These are phyloP conservation scores for Nomada lathburiana DNA, from an alignment of 2,888 invertebrate genomes.

Conservation along the genomic window DNA sequence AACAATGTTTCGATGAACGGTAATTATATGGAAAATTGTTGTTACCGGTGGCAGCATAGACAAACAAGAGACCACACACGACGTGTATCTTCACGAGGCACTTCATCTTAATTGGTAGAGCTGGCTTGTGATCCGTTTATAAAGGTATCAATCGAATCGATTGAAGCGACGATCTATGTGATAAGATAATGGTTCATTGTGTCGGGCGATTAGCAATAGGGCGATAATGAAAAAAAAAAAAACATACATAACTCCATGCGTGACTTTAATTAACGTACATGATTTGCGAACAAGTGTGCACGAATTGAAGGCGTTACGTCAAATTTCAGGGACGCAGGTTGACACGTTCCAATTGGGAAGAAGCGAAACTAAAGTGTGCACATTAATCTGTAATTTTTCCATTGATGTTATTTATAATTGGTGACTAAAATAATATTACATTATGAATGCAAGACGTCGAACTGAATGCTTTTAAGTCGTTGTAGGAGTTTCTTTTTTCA, in stretches of 20 bases:
- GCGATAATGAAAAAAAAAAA: constrained; percentile 3
- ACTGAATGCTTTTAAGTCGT: too few species aligned
- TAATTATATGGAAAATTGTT: constrained; percentile 6
- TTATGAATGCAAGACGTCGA: too few species aligned
- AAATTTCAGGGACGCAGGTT: too few species aligned
- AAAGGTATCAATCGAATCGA: constrained; percentile 57
- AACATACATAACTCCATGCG: neutral
- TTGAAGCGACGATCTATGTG: constrained; percentile 10
- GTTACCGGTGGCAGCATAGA: constrained; percentile 67
- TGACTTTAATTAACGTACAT: neutral
- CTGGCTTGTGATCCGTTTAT: constrained; percentile 59
- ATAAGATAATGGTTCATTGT: constrained; percentile 50
- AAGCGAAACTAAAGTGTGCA: too few species aligned
- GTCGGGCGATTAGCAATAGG: neutral
- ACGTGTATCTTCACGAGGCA: constrained; percentile 69
- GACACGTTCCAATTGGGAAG: too few species aligned
- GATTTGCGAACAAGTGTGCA: neutral
- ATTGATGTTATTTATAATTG: too few species aligned
- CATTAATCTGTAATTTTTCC: too few species aligned
- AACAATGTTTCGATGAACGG: neutral
- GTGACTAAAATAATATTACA: too few species aligned
- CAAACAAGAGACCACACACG: constrained; percentile 65
- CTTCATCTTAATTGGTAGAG: constrained; percentile 45
- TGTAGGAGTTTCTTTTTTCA: too few species aligned
- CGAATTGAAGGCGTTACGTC: neutral